Evolutionary conservation across 2,113 vertebrate genomes (phyloP).

Genomic region (Aptenodytes patagonicus): DNA sequence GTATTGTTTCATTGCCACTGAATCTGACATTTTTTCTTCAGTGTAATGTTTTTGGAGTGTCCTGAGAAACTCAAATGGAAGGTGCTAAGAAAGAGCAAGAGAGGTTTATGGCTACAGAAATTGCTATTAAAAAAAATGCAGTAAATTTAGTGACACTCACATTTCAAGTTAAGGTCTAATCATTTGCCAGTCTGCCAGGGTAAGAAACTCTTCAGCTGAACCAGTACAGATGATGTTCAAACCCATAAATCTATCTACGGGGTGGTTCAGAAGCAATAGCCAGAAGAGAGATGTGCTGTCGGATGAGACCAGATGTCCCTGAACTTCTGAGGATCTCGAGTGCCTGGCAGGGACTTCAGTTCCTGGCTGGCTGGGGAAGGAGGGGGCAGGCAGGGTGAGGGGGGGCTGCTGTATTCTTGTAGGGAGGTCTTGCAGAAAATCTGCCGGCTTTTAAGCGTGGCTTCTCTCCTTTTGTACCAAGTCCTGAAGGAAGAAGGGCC

Average conservation of each 20-base stretch:
- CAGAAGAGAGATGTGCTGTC: neutral
- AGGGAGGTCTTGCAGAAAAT: neutral
- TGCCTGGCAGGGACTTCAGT: neutral
- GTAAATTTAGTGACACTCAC: neutral
- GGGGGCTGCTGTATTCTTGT: neutral
- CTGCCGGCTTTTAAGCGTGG: fast-evolving
- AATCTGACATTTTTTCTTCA: neutral
- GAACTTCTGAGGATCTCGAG: neutral
- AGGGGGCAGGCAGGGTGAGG: neutral
- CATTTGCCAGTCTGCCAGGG: neutral
- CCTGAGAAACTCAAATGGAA: neutral
- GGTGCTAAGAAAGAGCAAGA: neutral
- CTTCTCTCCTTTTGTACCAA: neutral
- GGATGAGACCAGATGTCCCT: neutral
- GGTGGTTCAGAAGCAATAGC: neutral
- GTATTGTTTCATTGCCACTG: neutral
- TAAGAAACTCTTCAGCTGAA: conserved; percentile 12
- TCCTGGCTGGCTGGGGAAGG: neutral
- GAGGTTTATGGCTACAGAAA: conserved; percentile 21
- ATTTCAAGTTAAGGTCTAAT: conserved; percentile 28
- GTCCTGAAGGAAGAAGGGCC: neutral
- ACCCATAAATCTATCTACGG: neutral
- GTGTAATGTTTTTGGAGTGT: neutral
- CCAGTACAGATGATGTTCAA: neutral
- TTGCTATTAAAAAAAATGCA: neutral